A percentile compares a stretch with the other conserved stretches of the same genome.
These are phyloP conservation scores for Parazoanthus atlanticus DNA, from an alignment of 92 coral and sea anemone species.

Conservation along the genomic window DNA sequence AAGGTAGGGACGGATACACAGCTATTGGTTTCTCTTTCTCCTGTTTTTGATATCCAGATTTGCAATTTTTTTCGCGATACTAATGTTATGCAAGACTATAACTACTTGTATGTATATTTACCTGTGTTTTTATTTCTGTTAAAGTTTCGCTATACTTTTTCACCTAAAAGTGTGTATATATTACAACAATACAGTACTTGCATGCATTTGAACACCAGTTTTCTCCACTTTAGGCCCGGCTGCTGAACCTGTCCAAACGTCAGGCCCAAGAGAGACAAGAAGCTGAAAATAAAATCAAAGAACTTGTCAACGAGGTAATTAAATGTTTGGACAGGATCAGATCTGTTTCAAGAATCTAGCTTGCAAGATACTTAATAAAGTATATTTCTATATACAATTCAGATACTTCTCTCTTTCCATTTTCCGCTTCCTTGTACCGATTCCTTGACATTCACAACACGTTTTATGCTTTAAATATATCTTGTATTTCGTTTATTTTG, in stretches of 20 bases:
- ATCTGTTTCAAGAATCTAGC: background rate
- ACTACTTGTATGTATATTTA: background rate
- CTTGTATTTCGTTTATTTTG: too few species aligned
- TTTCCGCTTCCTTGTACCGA: too few species aligned
- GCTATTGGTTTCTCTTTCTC: background rate
- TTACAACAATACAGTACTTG: background rate
- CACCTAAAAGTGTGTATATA: background rate
- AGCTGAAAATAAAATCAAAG: constrained; percentile 80
- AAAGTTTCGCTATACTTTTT: background rate
- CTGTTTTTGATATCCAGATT: background rate
- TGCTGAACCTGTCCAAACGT: constrained; percentile 53
- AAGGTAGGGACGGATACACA: constrained; percentile 60
- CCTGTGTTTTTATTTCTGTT: background rate
- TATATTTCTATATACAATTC: background rate
- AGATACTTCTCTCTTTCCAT: too few species aligned
- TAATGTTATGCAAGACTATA: background rate
- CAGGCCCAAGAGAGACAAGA: constrained; percentile 76
- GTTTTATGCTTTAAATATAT: too few species aligned
- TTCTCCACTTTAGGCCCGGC: constrained; percentile 4
- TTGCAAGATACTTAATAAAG: background rate
- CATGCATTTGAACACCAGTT: background rate
- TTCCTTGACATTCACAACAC: too few species aligned
- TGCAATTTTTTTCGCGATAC: background rate
- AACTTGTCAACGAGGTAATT: constrained; percentile 74
- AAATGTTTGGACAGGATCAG: background rate